Evolutionary conservation across 2,113 vertebrate genomes (phyloP).

Genomic region (Ploceus nigricollis): DNA sequence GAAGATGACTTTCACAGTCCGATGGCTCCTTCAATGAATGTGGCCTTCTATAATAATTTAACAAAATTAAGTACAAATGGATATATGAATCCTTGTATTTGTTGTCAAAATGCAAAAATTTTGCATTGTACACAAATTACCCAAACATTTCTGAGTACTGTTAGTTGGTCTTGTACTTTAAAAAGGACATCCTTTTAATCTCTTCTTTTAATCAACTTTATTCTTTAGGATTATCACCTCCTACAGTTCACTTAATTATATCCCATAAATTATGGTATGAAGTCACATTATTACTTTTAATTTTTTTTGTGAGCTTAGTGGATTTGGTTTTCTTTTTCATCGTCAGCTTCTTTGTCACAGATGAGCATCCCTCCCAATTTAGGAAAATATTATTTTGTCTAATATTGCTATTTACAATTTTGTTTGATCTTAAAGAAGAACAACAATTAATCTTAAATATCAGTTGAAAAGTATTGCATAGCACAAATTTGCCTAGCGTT

Average conservation of each 20-base stretch:
- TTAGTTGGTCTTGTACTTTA: neutral
- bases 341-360: neutral
- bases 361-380: neutral
- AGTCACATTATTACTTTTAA: neutral
- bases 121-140: accelerated
- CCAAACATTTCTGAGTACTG: neutral
- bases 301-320: accelerated
- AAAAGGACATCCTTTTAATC: neutral
- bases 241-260: neutral
- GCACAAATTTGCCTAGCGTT: neutral
- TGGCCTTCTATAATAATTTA: neutral
- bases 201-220: neutral
- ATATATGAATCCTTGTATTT: neutral
- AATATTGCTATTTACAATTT: neutral
- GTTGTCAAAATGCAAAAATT: neutral
- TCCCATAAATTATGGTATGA: neutral
- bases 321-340: accelerated
- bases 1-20: neutral
- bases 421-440: neutral
- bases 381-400: neutral
- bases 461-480: neutral
- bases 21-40: accelerated
- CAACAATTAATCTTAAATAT: neutral
- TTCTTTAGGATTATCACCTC: neutral
- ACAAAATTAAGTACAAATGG: neutral